Evolutionary conservation across 2,113 vertebrate species (phyloP).

Genomic region (Notiomystis cincta): DNA sequence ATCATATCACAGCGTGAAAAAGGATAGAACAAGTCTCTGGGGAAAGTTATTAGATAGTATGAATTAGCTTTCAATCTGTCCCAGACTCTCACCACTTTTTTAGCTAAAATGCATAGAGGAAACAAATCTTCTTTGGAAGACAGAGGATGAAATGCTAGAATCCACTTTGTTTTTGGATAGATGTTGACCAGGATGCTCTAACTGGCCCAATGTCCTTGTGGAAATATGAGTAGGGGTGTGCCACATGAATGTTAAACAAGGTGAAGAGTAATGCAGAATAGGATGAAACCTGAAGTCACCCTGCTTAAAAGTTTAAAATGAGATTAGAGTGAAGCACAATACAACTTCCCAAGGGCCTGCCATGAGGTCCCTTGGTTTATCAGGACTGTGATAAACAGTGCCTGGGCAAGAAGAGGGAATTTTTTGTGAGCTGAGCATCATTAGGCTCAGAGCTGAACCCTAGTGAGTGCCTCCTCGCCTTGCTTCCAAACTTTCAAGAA

Average conservation of each 20-base stretch:
- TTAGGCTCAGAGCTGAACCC: neutral
- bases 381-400: accelerated
- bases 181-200: neutral
- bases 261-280: neutral
- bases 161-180: neutral
- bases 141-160: neutral
- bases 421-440: neutral
- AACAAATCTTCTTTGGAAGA: neutral
- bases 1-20: neutral
- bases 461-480: neutral
- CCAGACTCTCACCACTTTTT: neutral
- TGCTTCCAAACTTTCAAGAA: neutral
- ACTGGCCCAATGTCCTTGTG: neutral
- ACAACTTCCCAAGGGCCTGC: neutral
- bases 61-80: neutral
- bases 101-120: neutral
- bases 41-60: neutral
- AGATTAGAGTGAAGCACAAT: neutral
- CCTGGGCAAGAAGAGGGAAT: neutral
- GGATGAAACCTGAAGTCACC: neutral
- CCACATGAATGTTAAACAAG: neutral
- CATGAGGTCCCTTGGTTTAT: neutral
- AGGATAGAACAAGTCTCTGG: neutral
- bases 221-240: neutral
- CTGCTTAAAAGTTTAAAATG: neutral